Percentiles rank a stretch among this genome's conserved stretches.
Conservation (phyloP, 1,140 invertebrate genomes). For the Tetraneura akinire region DNA sequence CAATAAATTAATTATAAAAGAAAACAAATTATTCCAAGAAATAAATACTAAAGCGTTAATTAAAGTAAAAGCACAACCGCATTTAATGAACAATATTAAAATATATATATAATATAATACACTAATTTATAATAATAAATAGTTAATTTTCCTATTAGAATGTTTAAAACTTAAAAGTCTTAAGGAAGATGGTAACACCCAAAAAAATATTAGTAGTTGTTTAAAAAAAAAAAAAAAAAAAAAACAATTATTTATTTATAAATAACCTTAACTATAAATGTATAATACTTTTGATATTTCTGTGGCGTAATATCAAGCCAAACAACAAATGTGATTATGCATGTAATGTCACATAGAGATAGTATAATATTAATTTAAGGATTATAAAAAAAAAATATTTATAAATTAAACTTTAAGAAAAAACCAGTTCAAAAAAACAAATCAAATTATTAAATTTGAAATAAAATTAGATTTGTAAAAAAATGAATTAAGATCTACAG, state of each 20-base stretch:
- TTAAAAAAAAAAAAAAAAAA: conserved; percentile 19
- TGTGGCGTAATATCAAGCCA: conserved; percentile 1
- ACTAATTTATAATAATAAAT: conserved; percentile 40
- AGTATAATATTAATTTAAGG: conserved; percentile 15
- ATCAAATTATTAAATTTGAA: conserved; percentile 34
- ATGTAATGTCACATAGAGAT: conserved; percentile 2
- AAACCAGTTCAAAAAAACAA: conserved; percentile 40
- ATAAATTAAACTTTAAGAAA: conserved; percentile 2
- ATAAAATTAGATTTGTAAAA: conserved; percentile 4
- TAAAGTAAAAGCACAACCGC: conserved; percentile 46
- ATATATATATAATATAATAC: not conserved
- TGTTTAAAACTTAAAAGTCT: conserved; percentile 48
- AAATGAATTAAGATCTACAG: not conserved
- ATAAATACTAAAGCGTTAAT: conserved; percentile 23
- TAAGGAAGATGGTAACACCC: conserved; percentile 48
- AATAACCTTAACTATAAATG: not conserved
- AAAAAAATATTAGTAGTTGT: conserved; percentile 16
- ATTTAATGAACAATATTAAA: conserved; percentile 12
- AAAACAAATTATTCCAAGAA: conserved; percentile 19
- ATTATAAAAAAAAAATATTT: not conserved
- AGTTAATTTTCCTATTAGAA: conserved; percentile 44
- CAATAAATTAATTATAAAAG: conserved; percentile 42
- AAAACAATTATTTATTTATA: conserved; percentile 29
- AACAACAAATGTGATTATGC: not conserved
- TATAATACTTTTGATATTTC: not conserved